Conservation (phyloP, 1,140 invertebrate species). For the Bilobella aurantiaca region DNA sequence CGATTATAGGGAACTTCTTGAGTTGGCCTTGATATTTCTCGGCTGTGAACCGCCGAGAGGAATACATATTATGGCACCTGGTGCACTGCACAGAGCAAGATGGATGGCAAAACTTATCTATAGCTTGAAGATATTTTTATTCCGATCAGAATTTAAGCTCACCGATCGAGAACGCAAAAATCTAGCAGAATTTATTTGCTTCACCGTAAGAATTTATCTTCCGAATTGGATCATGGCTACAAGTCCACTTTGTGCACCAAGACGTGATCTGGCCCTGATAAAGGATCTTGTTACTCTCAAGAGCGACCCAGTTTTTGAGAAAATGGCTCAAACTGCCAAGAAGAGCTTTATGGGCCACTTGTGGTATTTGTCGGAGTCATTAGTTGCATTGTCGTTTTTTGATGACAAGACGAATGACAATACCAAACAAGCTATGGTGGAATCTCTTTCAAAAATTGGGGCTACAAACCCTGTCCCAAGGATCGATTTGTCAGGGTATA, state of each 20-base stretch:
- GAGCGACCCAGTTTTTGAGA: neutral
- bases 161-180: neutral
- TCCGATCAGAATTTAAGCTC: neutral
- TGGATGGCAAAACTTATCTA: constrained; percentile 38
- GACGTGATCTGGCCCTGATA: neutral
- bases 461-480: constrained; percentile 1
- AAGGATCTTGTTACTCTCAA: neutral
- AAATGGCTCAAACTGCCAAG: neutral
- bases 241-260: neutral
- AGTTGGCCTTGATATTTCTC: constrained; percentile 38
- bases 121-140: neutral
- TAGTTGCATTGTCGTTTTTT: constrained; percentile 36
- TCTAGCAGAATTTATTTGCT: neutral
- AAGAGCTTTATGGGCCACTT: constrained; percentile 36
- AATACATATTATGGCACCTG: constrained; percentile 37
- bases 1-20: neutral
- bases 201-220: neutral
- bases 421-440: constrained; percentile 31
- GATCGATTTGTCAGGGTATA: no score
- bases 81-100: constrained; percentile 38
- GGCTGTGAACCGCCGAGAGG: constrained; percentile 35
- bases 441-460: constrained; percentile 16
- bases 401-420: constrained; percentile 34
- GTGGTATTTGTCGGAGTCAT: constrained; percentile 33
- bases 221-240: neutral